Base-by-base conservation (phyloP, 2,113 vertebrate genomes). In the Megaceryle torquata region DNA sequence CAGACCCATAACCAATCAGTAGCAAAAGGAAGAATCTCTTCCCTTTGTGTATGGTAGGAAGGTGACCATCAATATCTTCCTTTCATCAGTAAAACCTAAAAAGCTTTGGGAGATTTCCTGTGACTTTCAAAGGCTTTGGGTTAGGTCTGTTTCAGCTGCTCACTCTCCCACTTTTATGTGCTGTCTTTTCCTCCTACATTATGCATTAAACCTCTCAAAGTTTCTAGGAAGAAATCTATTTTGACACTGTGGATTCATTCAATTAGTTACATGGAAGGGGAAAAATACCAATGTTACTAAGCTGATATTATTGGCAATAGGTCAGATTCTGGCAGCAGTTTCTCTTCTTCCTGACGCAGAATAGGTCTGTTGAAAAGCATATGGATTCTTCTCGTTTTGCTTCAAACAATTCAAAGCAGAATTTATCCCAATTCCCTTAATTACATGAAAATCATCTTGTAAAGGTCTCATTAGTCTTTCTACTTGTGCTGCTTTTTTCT, bases 391-490 rank as follows among this genome's bases (percentile, higher is more conserved):
- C 54, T 74, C 13, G 46, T 63, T 92, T 79, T 56, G 31, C 57
- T 86, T 68, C 1, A 2, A 93, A 67, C 37, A 71, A 60, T 68
- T 28, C 57, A 29, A 51, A 80, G 59, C 26, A 88, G 75, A 86
- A 89, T 96, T 91, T 80, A 85, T 83, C 54, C 65, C 64, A n/a
- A 59, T 94, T 57, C 17, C 70, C n/a, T 78, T 95, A 82, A 91
- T 74, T 91, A 75, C 39, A 21, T 68, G 48, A 89, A 89, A 96
- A 93, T 83, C 2, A 53, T 76, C 51, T 56, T 78, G 19, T 68
- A 81, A 77, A 93, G 46, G 50, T 96, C 80, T 93, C 80, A 91
- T 96, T 96, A 87, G 80, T 69, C 51, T 92, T 93, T 89, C 54
- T 71, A 14, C 90, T 86, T 91, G 46, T 91, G 46, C 37, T 46